Percentiles rank a stretch among this genome's conserved stretches.
phyloP scores from a whole-genome alignment of 2,797 vertebrate species.

The Phalanger gymnotis region DNA sequence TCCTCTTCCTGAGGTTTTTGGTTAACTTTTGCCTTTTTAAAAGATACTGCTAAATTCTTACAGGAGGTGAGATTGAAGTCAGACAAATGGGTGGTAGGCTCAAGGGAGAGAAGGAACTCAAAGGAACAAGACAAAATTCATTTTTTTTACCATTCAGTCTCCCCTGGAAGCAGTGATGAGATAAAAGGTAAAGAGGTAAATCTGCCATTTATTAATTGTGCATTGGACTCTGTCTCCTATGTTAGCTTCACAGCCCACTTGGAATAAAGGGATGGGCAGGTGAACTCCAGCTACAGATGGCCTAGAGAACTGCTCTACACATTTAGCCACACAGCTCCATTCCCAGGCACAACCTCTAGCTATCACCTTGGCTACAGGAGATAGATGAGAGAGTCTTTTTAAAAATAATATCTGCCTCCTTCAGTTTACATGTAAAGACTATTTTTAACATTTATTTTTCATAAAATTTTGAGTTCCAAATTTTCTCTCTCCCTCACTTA shows the following conservation, averaged over 20 bases:
- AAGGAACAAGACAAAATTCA: not conserved
- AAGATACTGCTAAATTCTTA: not conserved
- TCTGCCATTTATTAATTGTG: not conserved
- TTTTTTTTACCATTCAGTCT: not conserved
- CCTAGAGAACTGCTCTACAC: not conserved
- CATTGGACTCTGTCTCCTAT: not conserved
- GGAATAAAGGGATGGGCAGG: no score
- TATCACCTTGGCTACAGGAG: not conserved
- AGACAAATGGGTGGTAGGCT: not conserved
- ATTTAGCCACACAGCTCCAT: not conserved
- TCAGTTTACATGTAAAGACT: not conserved
- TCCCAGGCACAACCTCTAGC: no score
- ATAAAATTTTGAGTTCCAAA: not conserved
- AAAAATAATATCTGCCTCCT: not conserved
- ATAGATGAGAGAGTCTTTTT: not conserved
- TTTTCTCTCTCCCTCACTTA: not conserved
- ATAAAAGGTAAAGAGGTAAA: slow-evolving; percentile 11
- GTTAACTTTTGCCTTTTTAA: not conserved
- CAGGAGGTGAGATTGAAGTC: not conserved
- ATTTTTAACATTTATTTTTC: not conserved
- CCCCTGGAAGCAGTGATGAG: not conserved
- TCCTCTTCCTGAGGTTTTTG: not conserved
- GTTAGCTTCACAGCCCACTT: not conserved
- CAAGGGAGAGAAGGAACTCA: not conserved
- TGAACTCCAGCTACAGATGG: not conserved